Evolutionary conservation across 2,113 vertebrate species (phyloP).

Genomic region (Percopsis transmontana): DNA sequence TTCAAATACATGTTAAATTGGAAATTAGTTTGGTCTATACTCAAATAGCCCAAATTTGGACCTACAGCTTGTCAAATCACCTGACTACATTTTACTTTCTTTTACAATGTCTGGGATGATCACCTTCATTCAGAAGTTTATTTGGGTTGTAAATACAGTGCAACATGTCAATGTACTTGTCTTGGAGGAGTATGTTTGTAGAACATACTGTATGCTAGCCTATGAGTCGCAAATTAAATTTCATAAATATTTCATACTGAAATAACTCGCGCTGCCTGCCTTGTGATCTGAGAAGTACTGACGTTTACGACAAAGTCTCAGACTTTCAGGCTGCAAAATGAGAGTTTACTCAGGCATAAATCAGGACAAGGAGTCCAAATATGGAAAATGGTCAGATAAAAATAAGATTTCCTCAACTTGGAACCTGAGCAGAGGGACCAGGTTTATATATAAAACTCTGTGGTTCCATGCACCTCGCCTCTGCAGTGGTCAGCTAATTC

Average conservation of each 20-base stretch:
- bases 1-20: slow-evolving; percentile 4
- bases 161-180: background rate
- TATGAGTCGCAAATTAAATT: too few relatives aligned
- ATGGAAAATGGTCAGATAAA: slow-evolving; percentile 58
- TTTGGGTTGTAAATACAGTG: background rate
- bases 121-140: background rate
- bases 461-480: slow-evolving; percentile 38
- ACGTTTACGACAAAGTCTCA: slow-evolving; percentile 1
- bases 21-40: slow-evolving; percentile 10
- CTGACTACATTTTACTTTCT: background rate
- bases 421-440: slow-evolving; percentile 29
- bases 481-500: slow-evolving; percentile 25
- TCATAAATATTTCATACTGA: too few relatives aligned
- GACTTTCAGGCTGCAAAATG: background rate
- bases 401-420: slow-evolving; percentile 46
- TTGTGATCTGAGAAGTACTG: background rate
- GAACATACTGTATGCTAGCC: background rate
- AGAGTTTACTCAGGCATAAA: slow-evolving; percentile 17
- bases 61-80: background rate
- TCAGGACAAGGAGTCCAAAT: slow-evolving; percentile 53
- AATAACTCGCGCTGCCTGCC: background rate
- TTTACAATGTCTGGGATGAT: background rate
- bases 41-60: background rate
- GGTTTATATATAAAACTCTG: slow-evolving; percentile 61
- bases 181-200: background rate